Percentiles rank a stretch among this genome's conserved stretches.
phyloP scores from a whole-genome alignment of 2,888 invertebrate species.

The Caenorhabditis zanzibari region DNA sequence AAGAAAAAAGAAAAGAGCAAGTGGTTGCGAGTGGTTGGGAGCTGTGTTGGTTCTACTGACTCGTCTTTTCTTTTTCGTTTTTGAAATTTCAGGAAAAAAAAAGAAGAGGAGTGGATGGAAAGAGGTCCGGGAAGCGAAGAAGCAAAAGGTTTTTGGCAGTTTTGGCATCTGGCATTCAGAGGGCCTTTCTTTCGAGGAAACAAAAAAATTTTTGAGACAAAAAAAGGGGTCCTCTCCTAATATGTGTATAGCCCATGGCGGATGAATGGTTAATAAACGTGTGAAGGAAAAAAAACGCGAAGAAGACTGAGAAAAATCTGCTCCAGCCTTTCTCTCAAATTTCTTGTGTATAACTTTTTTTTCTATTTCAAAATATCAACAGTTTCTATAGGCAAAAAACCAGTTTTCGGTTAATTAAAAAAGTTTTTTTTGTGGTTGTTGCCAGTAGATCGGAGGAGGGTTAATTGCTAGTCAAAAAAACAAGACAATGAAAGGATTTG shows the following conservation, averaged over 20 bases:
- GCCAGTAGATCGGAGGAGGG: no score
- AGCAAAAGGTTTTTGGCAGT: conserved; percentile 43
- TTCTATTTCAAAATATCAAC: no score
- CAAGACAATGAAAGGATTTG: conserved; percentile 22
- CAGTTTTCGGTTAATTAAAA: conserved; percentile 37
- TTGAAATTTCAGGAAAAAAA: conserved; percentile 50
- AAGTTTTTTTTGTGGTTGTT: conserved; percentile 21
- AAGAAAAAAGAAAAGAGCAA: conserved; percentile 21
- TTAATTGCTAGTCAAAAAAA: conserved; percentile 18
- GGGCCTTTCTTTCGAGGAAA: conserved; percentile 22
- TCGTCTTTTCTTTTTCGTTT: conserved; percentile 28
- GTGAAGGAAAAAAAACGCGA: neutral
- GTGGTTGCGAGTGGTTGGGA: conserved; percentile 25
- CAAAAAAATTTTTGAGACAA: conserved; percentile 56
- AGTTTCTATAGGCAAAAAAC: neutral
- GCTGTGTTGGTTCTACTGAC: conserved; percentile 31
- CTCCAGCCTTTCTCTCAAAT: neutral
- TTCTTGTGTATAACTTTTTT: neutral
- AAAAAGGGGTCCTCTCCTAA: conserved; percentile 32
- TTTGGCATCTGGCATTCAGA: conserved; percentile 47
- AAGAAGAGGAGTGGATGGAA: conserved; percentile 12
- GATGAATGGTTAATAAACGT: conserved; percentile 52
- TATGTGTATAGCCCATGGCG: conserved; percentile 12
- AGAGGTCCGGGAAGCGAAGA: conserved; percentile 1
- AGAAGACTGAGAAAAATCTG: neutral